Evolutionary conservation across 2,113 vertebrate species (phyloP).

Genomic region (Danionella cerebrum): DNA sequence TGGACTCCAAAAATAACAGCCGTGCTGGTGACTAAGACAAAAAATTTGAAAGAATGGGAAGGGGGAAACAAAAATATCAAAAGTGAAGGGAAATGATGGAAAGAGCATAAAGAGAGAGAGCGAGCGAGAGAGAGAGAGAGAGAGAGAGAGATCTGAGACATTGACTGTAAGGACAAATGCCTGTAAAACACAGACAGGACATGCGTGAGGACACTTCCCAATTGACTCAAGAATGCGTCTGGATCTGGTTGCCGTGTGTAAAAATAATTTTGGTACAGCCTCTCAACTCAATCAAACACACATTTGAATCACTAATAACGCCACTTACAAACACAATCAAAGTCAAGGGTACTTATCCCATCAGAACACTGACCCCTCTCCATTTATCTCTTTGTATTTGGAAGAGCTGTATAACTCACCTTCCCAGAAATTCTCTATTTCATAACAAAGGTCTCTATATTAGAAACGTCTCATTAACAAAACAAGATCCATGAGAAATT

Average conservation of each 20-base stretch:
- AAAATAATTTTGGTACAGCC: background rate
- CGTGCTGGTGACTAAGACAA: constrained; percentile 27
- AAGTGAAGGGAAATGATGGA: background rate
- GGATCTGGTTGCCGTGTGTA: constrained; percentile 22
- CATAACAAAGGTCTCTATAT: constrained; percentile 36
- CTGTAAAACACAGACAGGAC: background rate
- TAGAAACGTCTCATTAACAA: constrained; percentile 32
- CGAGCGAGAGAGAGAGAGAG: background rate
- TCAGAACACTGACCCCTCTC: background rate
- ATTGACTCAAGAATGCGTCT: background rate
- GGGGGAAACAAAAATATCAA: constrained; percentile 17
- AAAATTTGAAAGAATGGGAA: constrained; percentile 26
- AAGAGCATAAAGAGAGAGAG: no score
- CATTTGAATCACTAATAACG: constrained; percentile 6
- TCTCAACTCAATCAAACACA: background rate
- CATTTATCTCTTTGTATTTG: constrained; percentile 33
- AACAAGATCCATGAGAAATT: constrained; percentile 16
- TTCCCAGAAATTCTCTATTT: constrained; percentile 21
- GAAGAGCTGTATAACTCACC: constrained; percentile 15
- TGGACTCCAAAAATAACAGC: constrained; percentile 40
- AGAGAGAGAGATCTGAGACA: background rate
- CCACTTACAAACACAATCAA: constrained; percentile 14
- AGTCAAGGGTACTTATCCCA: background rate
- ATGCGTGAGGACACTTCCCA: constrained; percentile 26
- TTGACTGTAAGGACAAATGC: background rate